Percentiles rank a stretch among this genome's conserved stretches.
These are phyloP conservation scores for Pachycephus smyrnensis DNA, from an alignment of 2,888 invertebrate species.

Conservation along the genomic window DNA sequence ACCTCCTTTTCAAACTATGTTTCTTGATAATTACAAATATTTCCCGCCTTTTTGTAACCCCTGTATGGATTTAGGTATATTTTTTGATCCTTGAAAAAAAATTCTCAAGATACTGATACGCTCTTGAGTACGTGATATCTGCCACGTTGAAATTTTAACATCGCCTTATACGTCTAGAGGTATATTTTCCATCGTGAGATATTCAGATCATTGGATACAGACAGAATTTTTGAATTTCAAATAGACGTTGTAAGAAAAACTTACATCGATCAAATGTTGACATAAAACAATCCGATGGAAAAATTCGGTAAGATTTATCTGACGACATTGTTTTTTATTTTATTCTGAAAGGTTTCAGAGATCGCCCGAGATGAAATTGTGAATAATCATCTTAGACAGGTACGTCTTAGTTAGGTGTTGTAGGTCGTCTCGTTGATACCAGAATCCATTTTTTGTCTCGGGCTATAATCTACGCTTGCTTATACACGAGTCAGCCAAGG, in stretches of 20 bases:
- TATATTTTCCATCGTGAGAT: neutral
- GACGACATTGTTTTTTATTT: neutral
- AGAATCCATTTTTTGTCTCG: conserved; percentile 5
- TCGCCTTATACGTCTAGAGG: neutral
- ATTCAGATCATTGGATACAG: neutral
- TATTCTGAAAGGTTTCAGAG: neutral
- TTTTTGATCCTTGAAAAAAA: neutral
- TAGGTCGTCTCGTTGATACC: neutral
- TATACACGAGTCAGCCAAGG: conserved; percentile 20
- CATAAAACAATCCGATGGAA: neutral
- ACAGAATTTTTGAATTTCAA: neutral
- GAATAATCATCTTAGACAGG: neutral
- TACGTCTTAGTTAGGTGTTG: neutral
- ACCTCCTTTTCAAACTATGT: neutral
- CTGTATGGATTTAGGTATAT: neutral
- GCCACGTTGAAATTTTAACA: neutral
- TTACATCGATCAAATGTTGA: neutral
- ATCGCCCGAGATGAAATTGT: neutral
- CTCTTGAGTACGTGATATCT: neutral
- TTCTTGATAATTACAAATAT: neutral
- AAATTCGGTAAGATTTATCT: neutral
- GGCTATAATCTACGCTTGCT: conserved; percentile 17
- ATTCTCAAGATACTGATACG: neutral
- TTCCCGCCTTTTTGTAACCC: neutral
- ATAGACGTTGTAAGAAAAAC: neutral